These are phyloP conservation scores for Ondatra zibethicus DNA, from an alignment of 2,113 vertebrate species.

Conservation along the genomic window DNA sequence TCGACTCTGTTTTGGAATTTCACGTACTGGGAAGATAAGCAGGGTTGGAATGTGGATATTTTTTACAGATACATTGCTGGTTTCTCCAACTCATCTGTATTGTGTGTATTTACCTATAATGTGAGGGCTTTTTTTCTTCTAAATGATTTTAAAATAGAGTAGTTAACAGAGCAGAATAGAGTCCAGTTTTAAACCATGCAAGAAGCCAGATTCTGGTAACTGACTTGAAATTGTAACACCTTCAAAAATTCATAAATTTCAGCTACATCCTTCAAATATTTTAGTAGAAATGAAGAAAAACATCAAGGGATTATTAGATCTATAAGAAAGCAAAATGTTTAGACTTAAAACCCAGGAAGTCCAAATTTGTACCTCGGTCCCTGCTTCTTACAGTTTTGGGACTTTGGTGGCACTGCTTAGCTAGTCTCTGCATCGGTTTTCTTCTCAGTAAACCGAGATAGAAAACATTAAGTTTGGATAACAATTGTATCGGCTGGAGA, in stretches of 20 bases:
- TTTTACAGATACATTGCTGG: background rate
- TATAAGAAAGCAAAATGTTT: background rate
- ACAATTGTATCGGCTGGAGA: background rate
- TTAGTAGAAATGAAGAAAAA: constrained; percentile 3
- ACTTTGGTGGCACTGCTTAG: background rate
- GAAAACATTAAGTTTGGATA: background rate
- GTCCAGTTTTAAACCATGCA: background rate
- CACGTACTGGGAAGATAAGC: background rate
- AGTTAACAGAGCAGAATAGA: background rate
- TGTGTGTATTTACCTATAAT: background rate
- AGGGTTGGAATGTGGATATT: background rate
- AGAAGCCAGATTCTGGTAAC: background rate
- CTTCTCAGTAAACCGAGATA: background rate
- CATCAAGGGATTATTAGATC: background rate
- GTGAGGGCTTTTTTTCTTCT: background rate
- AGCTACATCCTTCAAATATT: background rate
- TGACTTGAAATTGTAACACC: background rate
- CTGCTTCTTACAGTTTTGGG: background rate
- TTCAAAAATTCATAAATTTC: background rate
- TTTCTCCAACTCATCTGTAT: background rate
- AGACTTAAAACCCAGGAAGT: background rate
- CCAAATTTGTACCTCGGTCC: background rate
- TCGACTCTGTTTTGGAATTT: constrained; percentile 14
- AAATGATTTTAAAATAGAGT: background rate
- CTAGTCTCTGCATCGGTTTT: background rate